Evolutionary conservation across 2,888 invertebrate genomes (phyloP), one percentile per base, ranked within the genome.

Genomic region (Globia sparganii): DNA sequence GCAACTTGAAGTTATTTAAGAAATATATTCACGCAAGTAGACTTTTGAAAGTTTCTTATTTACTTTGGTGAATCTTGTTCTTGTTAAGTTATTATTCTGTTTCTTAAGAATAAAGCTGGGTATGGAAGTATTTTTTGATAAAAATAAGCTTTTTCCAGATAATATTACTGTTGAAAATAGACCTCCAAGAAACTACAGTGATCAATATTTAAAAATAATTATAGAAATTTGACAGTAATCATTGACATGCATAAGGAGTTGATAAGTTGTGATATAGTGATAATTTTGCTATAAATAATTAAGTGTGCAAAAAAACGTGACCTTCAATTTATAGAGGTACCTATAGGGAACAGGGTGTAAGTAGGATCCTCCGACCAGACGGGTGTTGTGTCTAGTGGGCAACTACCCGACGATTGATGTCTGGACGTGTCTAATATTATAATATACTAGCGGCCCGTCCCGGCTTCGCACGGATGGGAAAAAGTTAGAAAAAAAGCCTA

Each of bases 61-160:
- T 77, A 56, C n/a, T 53, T 49, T 15, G 0, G 18, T 64, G n/a
- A 77, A n/a, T 34, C 34, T 73, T 58, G 15, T 74, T 64, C 21
- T 21, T 49, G 18, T 64, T 40, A 28, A 78, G 28, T 68, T 58
- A 13, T 40, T 58, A 18, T 11, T 49, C 37, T n/a, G 21, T 31
- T 28, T 65, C 25, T 46, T 1, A 37, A 2, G 13, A 5, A 49
- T 28, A 9, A 15, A 28, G 15, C 21, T 40, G 5, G 3, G 5
- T 40, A 21, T 11, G 5, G 18, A 4, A 31, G 25, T 31, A 25
- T 65, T 40, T 40, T 28, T 75, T 40, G 21, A 40, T 40, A 31
- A 25, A 18, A n/a, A 37, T 5, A 18, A 21, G 6, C 6, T 6
- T n/a, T 25, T 53, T 11, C 9, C 11, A 37, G 28, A 43, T 67